Conservation (phyloP, 2,888 invertebrate species). For the Ophraella communa region DNA sequence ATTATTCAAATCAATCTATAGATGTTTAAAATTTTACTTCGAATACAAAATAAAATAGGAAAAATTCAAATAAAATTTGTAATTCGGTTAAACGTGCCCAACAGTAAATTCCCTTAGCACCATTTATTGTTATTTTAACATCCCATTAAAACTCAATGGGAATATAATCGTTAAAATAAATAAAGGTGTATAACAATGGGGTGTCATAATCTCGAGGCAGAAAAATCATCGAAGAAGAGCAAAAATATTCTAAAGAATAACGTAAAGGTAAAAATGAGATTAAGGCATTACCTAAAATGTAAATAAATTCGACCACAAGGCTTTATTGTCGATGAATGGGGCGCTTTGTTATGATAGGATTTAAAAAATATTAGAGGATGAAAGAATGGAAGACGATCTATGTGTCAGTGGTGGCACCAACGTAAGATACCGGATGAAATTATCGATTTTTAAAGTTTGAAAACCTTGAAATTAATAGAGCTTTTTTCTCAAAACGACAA, state of each 20-base stretch:
- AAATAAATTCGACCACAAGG: slow-evolving; percentile 46
- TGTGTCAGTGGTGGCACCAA: slow-evolving; percentile 22
- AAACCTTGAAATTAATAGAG: too few relatives aligned
- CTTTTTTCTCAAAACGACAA: too few relatives aligned
- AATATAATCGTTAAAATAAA: not conserved
- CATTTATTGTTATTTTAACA: not conserved
- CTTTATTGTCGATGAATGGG: slow-evolving; percentile 41
- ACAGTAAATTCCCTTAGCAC: not conserved
- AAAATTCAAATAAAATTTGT: too few relatives aligned
- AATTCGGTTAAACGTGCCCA: not conserved
- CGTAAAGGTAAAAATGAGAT: slow-evolving; percentile 38
- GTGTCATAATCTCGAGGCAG: slow-evolving; percentile 25
- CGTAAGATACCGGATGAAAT: not conserved
- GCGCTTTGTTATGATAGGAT: slow-evolving; percentile 47
- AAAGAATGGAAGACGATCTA: slow-evolving; percentile 26
- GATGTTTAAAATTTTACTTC: too few relatives aligned
- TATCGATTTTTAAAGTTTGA: too few relatives aligned
- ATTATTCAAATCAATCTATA: too few relatives aligned
- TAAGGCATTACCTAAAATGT: slow-evolving; percentile 43
- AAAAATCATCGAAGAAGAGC: slow-evolving; percentile 18
- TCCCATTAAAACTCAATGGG: not conserved
- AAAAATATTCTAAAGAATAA: slow-evolving; percentile 9
- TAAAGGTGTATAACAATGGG: slow-evolving; percentile 10
- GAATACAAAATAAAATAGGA: too few relatives aligned
- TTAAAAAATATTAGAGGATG: slow-evolving; percentile 34